phyloP scores from a whole-genome alignment of 2,797 vertebrate genomes.

The Percopsis omiscomaycus region DNA sequence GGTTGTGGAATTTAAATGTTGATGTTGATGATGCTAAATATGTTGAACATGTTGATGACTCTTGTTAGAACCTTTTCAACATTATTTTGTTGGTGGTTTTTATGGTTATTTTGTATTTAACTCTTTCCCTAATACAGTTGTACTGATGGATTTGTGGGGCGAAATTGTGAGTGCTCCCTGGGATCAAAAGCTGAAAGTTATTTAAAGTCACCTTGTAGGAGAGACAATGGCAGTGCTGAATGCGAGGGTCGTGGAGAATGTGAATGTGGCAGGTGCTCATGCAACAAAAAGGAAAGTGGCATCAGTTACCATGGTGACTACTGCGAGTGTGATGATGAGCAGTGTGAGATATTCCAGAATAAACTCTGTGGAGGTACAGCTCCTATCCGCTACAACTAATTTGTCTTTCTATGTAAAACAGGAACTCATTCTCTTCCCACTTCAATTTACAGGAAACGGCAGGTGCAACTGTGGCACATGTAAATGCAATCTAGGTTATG shows the following conservation, averaged over 20 bases:
- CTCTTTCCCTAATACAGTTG: conserved; percentile 73
- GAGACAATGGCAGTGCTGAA: conserved; percentile 73
- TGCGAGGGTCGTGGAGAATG: conserved; percentile 93
- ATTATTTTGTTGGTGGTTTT: too few species aligned
- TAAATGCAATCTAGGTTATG: conserved; percentile 52
- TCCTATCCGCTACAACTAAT: too few species aligned
- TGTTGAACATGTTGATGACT: too few species aligned
- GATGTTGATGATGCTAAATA: too few species aligned
- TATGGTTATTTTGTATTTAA: background rate
- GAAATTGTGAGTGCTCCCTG: conserved; percentile 84
- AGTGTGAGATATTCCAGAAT: conserved; percentile 82
- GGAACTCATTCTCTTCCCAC: too few species aligned
- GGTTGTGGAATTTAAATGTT: too few species aligned
- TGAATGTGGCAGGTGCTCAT: conserved; percentile 86
- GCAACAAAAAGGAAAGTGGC: conserved; percentile 75
- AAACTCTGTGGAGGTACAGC: conserved; percentile 81
- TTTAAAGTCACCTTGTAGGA: conserved; percentile 77
- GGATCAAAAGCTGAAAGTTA: conserved; percentile 73
- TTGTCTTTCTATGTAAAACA: background rate
- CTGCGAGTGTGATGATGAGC: conserved; percentile 87
- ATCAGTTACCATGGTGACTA: conserved; percentile 78
- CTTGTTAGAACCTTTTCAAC: too few species aligned
- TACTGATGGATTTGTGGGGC: conserved; percentile 70
- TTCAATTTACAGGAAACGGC: conserved; percentile 74
- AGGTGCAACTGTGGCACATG: conserved; percentile 84